Base-by-base conservation (phyloP, 2,113 vertebrate species). In the Oncorhynchus gorbuscha region DNA sequence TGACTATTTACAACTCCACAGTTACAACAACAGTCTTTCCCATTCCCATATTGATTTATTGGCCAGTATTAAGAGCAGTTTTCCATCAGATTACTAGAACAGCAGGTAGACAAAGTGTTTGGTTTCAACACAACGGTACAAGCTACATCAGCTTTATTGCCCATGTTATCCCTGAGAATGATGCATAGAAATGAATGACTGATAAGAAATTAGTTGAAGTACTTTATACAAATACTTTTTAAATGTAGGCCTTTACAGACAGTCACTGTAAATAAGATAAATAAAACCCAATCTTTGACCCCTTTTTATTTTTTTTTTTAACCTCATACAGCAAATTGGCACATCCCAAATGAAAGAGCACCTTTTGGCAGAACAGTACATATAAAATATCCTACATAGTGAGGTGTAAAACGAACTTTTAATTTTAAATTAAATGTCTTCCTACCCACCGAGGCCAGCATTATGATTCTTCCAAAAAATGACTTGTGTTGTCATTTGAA, bases 81-180 rank as follows among this genome's bases (percentile, higher is more conserved):
- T 9, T 16, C 11, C 20, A 28, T 20, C 51, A 61, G 30, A 62
- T 1, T 26, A 5, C 68, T 58, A 2, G 30, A 69, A 8, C 30
- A 59, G 51, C 51, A 26, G 55, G 67, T 69, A 28, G 7, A 16
- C 12, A 14, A 39, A 2, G 55, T 48, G 55, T 69, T 59, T 61
- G 66, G 66, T 76, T 30, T 55, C 65, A 55, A 32, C 16, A 69
- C 24, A 26, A 58, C 55, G 45, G 45, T 32, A 68, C 67, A 75
- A 51, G 14, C 65, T 35, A 68, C 24, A 45, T 55, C 48, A 55
- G 64, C 65, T 55, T 35, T 32, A 9, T 39, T 61, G 28, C 20
- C 49, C 26, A 61, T 26, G 22, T 49, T 69, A 68, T 69, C 74
- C 74, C 67, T 61, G 68, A 76, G 45, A 69, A 12, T 61, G 55